Conservation (phyloP, 2,888 invertebrate genomes). For the Muscina levida region DNA sequence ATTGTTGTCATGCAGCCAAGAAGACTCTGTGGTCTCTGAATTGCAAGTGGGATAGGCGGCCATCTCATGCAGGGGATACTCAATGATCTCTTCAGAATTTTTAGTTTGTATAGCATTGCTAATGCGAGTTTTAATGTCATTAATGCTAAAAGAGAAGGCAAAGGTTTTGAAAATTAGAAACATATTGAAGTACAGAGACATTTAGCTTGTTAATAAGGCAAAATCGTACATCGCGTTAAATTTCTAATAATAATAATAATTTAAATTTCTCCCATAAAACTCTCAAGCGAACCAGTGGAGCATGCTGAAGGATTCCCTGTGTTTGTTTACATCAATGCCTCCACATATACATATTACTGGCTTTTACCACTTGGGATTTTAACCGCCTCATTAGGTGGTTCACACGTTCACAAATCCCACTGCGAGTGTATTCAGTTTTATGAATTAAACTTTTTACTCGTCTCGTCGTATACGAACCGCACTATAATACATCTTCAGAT, state of each 20-base stretch:
- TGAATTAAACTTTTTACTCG: conserved; percentile 7
- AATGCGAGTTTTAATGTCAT: conserved; percentile 75
- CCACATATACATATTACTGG: no score
- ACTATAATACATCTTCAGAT: no score
- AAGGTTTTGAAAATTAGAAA: not conserved
- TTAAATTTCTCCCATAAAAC: no score
- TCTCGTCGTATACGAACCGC: not conserved
- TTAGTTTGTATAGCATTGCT: conserved; percentile 72
- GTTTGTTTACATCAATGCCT: no score
- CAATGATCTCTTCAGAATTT: conserved; percentile 69
- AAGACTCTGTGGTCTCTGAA: conserved; percentile 74
- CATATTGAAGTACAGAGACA: not conserved
- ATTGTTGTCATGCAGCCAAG: conserved; percentile 76
- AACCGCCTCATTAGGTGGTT: no score
- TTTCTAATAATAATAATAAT: not conserved
- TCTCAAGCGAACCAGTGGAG: no score
- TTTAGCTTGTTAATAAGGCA: not conserved
- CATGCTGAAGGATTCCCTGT: no score
- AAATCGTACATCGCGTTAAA: no score
- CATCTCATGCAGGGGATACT: conserved; percentile 74
- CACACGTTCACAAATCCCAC: no score
- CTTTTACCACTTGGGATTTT: no score
- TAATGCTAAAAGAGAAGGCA: conserved; percentile 70
- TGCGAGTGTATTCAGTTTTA: conserved; percentile 10
- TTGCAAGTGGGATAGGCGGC: conserved; percentile 78